Conservation (phyloP, 2,888 invertebrate species). For the Sminthurides aquaticus region DNA sequence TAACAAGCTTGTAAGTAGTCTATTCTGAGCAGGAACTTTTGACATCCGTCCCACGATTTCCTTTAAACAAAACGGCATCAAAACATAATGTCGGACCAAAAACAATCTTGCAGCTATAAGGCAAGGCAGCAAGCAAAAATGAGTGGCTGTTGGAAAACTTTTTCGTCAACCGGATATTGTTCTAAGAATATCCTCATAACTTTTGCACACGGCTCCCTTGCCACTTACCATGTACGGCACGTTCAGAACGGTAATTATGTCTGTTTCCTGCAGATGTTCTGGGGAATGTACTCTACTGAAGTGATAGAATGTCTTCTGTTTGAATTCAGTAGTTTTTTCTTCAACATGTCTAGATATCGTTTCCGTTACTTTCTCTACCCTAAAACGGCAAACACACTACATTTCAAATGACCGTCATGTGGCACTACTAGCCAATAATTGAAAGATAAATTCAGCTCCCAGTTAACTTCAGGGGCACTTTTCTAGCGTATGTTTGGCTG, state of each 20-base stretch:
- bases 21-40: neutral
- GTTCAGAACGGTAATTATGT: slow-evolving; percentile 10
- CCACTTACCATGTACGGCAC: slow-evolving; percentile 18
- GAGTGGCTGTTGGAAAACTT: neutral
- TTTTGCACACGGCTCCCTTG: too few relatives aligned
- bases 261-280: slow-evolving; percentile 2
- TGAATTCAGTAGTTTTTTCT: neutral
- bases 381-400: neutral
- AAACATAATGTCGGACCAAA: neutral
- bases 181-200: too few relatives aligned
- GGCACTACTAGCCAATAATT: neutral
- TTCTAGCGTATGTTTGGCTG: too few relatives aligned
- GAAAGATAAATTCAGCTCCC: too few relatives aligned
- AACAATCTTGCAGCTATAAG: too few relatives aligned
- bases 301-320: slow-evolving; percentile 12
- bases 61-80: slow-evolving; percentile 6
- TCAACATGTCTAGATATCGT: neutral
- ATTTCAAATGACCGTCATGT: neutral
- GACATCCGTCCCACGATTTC: slow-evolving; percentile 1
- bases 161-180: too few relatives aligned
- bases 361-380: slow-evolving; percentile 3
- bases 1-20: neutral
- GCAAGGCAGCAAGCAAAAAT: too few relatives aligned
- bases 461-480: too few relatives aligned
- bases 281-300: slow-evolving; percentile 3